These are phyloP conservation scores for Tapirus indicus DNA, from an alignment of 2,797 vertebrate species.

Conservation along the genomic window DNA sequence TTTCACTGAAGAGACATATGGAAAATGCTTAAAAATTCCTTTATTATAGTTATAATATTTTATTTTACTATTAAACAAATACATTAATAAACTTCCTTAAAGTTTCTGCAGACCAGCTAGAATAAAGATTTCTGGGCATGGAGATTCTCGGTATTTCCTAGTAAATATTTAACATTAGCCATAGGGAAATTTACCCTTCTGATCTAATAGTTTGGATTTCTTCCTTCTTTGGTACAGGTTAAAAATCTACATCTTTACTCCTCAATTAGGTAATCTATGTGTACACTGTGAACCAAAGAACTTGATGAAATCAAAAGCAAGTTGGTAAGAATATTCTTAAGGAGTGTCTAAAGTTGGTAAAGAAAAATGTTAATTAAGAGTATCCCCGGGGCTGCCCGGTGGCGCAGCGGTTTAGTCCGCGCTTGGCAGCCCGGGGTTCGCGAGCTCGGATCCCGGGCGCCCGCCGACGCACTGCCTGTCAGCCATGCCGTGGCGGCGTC, in stretches of 20 bases:
- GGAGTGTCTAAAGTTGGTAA: neutral
- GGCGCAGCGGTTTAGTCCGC: too few relatives aligned
- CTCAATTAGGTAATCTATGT: neutral
- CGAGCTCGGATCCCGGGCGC: too few relatives aligned
- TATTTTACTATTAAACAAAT: slow-evolving; percentile 59
- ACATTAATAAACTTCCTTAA: neutral
- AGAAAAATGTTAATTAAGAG: slow-evolving; percentile 42
- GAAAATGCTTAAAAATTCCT: slow-evolving; percentile 35
- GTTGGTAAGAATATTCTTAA: neutral
- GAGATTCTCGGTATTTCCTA: slow-evolving; percentile 12
- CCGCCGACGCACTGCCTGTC: too few relatives aligned
- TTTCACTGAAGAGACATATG: slow-evolving; percentile 7
- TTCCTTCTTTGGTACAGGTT: slow-evolving; percentile 9
- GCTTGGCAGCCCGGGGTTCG: too few relatives aligned
- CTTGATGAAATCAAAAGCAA: slow-evolving; percentile 23
- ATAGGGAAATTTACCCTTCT: neutral
- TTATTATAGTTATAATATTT: slow-evolving; percentile 14
- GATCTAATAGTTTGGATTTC: neutral
- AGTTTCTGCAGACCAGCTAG: slow-evolving; percentile 29
- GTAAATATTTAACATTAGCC: neutral
- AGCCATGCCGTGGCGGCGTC: too few relatives aligned
- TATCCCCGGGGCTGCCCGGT: neutral
- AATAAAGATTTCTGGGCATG: slow-evolving; percentile 36
- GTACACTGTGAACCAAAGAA: slow-evolving; percentile 14
- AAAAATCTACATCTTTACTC: slow-evolving; percentile 29